Percentiles rank a stretch among this genome's conserved stretches.
phyloP scores from a whole-genome alignment of 2,113 vertebrate species.

The Machaerirhynchus nigripectus region DNA sequence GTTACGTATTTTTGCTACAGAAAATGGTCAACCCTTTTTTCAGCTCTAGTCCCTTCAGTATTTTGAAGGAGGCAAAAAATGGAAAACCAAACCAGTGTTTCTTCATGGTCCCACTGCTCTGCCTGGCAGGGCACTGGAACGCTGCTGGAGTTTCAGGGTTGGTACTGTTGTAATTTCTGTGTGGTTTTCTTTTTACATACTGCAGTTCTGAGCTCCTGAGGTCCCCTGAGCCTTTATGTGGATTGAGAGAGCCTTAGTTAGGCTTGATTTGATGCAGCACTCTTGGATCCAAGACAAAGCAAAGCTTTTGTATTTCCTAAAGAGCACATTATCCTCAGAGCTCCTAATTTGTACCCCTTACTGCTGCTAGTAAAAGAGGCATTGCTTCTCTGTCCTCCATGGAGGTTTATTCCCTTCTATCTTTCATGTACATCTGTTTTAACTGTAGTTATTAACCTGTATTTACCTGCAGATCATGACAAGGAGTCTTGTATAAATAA shows the following conservation, averaged over 20 bases:
- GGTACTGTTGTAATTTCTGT: neutral
- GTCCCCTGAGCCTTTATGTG: neutral
- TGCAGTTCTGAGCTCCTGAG: neutral
- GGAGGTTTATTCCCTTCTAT: neutral
- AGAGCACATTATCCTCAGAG: neutral
- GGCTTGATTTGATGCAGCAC: conserved; percentile 30
- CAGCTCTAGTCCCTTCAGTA: neutral
- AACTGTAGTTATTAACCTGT: conserved; percentile 50
- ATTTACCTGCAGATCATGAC: conserved; percentile 10
- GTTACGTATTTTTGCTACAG: neutral
- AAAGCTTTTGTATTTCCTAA: conserved; percentile 32
- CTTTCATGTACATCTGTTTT: neutral
- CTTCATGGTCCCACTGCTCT: neutral
- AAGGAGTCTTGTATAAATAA: neutral
- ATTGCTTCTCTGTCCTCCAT: neutral
- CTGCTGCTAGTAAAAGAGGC: neutral
- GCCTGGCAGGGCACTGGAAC: neutral
- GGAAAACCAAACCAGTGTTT: neutral
- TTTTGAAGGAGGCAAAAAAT: neutral
- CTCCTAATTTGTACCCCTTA: neutral
- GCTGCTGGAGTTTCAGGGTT: fast-evolving
- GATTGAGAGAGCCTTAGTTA: conserved; percentile 32
- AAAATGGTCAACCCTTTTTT: neutral
- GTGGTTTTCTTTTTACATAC: neutral
- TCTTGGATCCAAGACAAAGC: conserved; percentile 19